Conservation (phyloP, 2,797 vertebrate genomes). For the Semaprochilodus insignis region DNA sequence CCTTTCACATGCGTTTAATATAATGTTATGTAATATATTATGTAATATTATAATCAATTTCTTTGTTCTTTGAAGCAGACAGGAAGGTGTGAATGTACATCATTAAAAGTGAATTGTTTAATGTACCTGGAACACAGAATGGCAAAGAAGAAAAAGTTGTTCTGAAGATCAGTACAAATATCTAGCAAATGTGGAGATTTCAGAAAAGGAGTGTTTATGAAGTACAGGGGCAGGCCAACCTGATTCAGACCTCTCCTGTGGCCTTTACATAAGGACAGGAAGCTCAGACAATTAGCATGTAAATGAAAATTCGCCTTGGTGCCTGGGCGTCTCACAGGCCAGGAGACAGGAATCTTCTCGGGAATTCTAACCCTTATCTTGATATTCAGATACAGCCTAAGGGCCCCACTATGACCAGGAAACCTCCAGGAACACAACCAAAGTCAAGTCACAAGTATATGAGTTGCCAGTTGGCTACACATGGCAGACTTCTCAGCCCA, state of each 20-base stretch:
- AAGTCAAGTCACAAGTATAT: background rate
- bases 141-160: too few species aligned
- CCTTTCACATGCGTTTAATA: too few species aligned
- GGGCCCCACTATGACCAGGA: background rate
- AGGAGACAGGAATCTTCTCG: conserved; percentile 31
- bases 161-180: background rate
- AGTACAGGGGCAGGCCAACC: background rate
- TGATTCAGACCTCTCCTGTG: conserved; percentile 8
- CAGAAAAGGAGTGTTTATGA: background rate
- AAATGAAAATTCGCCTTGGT: conserved; percentile 38
- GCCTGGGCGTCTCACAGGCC: conserved; percentile 24
- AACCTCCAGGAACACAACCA: conserved; percentile 5
- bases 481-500: background rate
- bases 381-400: conserved; percentile 15
- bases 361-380: conserved; percentile 41
- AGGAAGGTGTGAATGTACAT: too few species aligned
- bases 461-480: conserved; percentile 2
- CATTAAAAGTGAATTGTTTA: background rate
- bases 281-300: conserved; percentile 39
- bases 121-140: background rate
- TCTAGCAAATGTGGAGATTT: background rate
- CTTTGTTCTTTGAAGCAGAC: too few species aligned
- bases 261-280: conserved; percentile 25
- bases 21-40: too few species aligned
- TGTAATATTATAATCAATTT: too few species aligned